A percentile compares a stretch with the other conserved stretches of the same genome.
Evolutionary conservation across 1,140 invertebrate species (phyloP).

Genomic region (Trichoplusia ni): DNA sequence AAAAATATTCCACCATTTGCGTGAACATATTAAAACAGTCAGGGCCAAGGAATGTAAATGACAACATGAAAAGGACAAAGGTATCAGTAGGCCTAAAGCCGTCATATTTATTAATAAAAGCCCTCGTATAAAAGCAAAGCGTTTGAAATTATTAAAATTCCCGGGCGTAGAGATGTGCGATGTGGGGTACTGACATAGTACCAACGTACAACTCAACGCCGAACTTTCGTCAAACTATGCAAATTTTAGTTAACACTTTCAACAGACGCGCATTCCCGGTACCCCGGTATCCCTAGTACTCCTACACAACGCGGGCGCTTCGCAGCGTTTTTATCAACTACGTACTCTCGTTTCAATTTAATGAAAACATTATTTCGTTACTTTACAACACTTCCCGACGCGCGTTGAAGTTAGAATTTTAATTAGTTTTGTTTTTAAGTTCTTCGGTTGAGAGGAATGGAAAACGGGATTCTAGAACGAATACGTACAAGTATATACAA

Average conservation of each 20-base stretch:
- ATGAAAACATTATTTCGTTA: slow-evolving; percentile 24
- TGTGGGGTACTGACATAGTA: slow-evolving; percentile 61
- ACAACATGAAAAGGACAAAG: too few species aligned
- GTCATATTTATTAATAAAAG: too few species aligned
- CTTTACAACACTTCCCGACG: slow-evolving; percentile 20
- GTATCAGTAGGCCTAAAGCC: too few species aligned
- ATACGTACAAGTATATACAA: neutral
- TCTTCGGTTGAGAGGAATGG: neutral
- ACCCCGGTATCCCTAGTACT: neutral
- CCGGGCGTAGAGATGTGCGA: slow-evolving; percentile 34
- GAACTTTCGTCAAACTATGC: slow-evolving; percentile 70
- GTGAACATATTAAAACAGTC: too few species aligned
- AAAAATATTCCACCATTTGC: too few species aligned
- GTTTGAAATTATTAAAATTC: slow-evolving; percentile 48
- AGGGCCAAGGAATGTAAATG: too few species aligned
- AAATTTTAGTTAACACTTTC: slow-evolving; percentile 74
- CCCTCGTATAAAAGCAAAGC: neutral
- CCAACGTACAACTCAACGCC: slow-evolving; percentile 58
- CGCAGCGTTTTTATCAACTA: slow-evolving; percentile 18
- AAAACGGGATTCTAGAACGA: slow-evolving; percentile 8
- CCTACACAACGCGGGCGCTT: neutral
- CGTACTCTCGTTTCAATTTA: slow-evolving; percentile 19
- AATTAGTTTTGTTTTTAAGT: slow-evolving; percentile 32
- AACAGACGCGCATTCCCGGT: slow-evolving; percentile 59
- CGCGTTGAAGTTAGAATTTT: slow-evolving; percentile 18